Conservation (phyloP, 2,797 vertebrate species). For the Semaprochilodus insignis region DNA sequence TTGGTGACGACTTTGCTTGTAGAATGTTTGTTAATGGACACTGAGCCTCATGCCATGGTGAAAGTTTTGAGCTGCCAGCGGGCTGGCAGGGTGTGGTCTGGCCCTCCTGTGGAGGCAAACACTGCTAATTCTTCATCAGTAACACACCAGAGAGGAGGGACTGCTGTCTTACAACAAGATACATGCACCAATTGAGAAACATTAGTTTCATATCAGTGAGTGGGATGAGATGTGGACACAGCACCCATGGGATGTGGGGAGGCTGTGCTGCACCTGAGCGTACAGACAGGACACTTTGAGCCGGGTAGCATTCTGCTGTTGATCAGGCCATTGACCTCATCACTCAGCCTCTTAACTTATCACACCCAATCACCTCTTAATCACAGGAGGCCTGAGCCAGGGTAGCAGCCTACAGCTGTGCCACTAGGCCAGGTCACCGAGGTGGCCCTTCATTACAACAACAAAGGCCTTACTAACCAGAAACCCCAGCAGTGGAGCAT, state of each 20-base stretch:
- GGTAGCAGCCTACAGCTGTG: constrained; percentile 32
- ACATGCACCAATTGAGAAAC: constrained; percentile 49
- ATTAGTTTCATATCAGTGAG: constrained; percentile 55
- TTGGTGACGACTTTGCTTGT: background rate
- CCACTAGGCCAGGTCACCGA: constrained; percentile 20
- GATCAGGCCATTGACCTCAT: constrained; percentile 48
- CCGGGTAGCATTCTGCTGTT: constrained; percentile 1
- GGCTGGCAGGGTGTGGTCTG: background rate
- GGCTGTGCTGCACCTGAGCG: constrained; percentile 36
- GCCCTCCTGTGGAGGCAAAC: constrained; percentile 12
- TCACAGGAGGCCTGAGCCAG: constrained; percentile 10
- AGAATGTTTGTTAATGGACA: background rate
- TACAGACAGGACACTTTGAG: background rate
- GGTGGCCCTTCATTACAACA: constrained; percentile 34
- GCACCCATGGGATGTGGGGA: constrained; percentile 17
- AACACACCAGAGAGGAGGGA: constrained; percentile 17
- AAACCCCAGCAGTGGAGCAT: background rate
- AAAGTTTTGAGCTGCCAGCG: constrained; percentile 9
- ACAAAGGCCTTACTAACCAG: constrained; percentile 34
- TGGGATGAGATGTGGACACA: constrained; percentile 47
- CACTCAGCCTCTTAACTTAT: constrained; percentile 46
- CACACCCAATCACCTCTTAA: constrained; percentile 51
- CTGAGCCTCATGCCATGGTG: background rate
- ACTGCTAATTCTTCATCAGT: constrained; percentile 39
- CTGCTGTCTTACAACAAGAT: constrained; percentile 29